A percentile compares a stretch with the other conserved stretches of the same genome.
Conservation (phyloP, 64 coral and sea anemone species). For the Platygyra sinensis region DNA sequence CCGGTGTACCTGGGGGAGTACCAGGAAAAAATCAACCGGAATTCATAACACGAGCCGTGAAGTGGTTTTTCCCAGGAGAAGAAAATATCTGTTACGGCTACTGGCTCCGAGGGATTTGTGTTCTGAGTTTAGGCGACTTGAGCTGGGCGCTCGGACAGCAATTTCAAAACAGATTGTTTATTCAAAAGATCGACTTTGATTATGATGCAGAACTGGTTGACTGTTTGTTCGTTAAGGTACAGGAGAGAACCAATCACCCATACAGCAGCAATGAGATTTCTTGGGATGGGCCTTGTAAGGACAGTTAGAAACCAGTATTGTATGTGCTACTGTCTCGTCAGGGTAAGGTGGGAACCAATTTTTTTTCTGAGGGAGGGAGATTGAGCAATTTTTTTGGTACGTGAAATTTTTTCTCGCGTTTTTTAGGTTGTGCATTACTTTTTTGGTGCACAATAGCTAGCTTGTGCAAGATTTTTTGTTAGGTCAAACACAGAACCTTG, state of each 20-base stretch:
- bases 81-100: slow-evolving; percentile 5
- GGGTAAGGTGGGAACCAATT: too few relatives aligned
- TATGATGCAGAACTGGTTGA: slow-evolving; percentile 21
- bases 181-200: slow-evolving; percentile 24
- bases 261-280: not conserved
- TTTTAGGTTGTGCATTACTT: too few relatives aligned
- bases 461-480: too few relatives aligned
- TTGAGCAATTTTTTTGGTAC: too few relatives aligned
- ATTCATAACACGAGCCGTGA: not conserved
- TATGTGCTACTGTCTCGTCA: too few relatives aligned
- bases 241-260: not conserved
- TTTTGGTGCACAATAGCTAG: too few relatives aligned
- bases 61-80: not conserved
- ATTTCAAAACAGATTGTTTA: not conserved
- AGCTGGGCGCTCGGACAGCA: not conserved
- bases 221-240: slow-evolving; percentile 8
- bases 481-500: too few relatives aligned
- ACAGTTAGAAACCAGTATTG: too few relatives aligned
- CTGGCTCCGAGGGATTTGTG: not conserved
- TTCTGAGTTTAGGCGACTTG: slow-evolving; percentile 16
- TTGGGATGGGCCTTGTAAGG: not conserved
- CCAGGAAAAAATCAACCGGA: not conserved
- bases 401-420: too few relatives aligned
- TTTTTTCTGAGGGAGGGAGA: too few relatives aligned
- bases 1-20: not conserved